phyloP scores from a whole-genome alignment of 2,888 invertebrate genomes.

The Sturmia bella region DNA sequence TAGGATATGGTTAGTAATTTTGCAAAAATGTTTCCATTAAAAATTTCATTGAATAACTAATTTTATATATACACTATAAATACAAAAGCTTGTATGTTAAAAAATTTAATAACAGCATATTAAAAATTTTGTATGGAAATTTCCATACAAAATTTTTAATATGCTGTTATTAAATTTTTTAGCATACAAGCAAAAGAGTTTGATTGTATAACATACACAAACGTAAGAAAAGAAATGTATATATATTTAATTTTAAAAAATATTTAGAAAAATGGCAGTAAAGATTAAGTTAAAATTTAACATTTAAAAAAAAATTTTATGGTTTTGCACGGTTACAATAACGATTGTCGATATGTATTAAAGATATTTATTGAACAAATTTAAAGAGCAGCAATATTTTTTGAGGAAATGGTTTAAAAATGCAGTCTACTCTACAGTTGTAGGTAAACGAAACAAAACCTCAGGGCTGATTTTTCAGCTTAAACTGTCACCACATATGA shows the following conservation, averaged over 20 bases:
- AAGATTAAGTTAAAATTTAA: not conserved
- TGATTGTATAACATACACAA: not conserved
- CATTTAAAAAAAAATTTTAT: not conserved
- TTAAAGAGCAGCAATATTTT: not conserved
- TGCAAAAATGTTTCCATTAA: constrained; percentile 26
- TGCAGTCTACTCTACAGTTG: too few species aligned
- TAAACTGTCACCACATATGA: too few species aligned
- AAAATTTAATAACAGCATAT: too few species aligned
- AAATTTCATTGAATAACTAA: constrained; percentile 8
- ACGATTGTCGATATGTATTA: constrained; percentile 41
- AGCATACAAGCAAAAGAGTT: too few species aligned
- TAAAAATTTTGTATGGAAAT: too few species aligned
- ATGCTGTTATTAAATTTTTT: too few species aligned
- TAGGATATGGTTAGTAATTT: constrained; percentile 53
- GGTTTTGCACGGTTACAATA: constrained; percentile 50
- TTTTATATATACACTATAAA: constrained; percentile 20
- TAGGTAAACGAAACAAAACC: too few species aligned
- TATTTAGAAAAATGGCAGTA: constrained; percentile 37
- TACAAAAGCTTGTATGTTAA: constrained; percentile 9
- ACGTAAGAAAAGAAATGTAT: not conserved
- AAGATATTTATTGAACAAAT: not conserved
- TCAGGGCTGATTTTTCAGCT: too few species aligned
- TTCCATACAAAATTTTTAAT: too few species aligned
- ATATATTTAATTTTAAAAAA: not conserved
- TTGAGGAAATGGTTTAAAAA: too few species aligned